phyloP scores from a whole-genome alignment of 2,113 vertebrate species.

The Syngnathoides biaculeatus region DNA sequence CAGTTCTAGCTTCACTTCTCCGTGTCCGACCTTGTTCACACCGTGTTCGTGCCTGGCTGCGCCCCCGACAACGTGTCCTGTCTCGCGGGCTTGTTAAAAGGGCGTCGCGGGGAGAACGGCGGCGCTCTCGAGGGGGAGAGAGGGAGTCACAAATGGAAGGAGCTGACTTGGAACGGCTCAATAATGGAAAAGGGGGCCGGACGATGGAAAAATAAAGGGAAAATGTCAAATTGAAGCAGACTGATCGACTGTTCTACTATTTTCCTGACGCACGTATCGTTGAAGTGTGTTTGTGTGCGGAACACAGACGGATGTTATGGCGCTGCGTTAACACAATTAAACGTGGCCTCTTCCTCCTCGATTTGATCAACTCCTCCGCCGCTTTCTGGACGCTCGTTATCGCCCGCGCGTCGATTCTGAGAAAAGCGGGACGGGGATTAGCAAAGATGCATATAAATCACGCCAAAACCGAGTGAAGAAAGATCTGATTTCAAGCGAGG shows the following conservation, averaged over 20 bases:
- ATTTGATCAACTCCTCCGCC: constrained; percentile 15
- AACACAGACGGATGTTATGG: background rate
- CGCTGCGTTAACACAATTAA: constrained; percentile 37
- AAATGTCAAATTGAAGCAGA: constrained; percentile 37
- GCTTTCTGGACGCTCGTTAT: constrained; percentile 16
- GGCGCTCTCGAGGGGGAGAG: constrained; percentile 14
- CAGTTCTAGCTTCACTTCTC: background rate
- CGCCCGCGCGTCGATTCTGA: constrained; percentile 18
- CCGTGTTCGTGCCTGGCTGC: background rate
- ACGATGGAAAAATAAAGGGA: constrained; percentile 45
- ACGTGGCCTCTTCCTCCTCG: constrained; percentile 3
- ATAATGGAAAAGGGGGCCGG: constrained; percentile 14
- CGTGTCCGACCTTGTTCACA: background rate
- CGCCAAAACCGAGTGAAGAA: background rate
- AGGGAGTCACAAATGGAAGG: constrained; percentile 30
- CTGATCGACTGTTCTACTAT: constrained; percentile 11
- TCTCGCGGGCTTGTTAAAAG: constrained; percentile 6
- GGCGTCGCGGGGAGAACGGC: background rate
- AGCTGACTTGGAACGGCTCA: constrained; percentile 37
- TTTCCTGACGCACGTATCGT: background rate
- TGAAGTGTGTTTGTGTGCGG: background rate
- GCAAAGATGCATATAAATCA: constrained; percentile 1
- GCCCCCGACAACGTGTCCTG: constrained; percentile 1
- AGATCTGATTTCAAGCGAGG: background rate
- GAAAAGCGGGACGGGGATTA: background rate